Evolutionary conservation across 1,140 invertebrate species (phyloP).

Genomic region (Dendroctonus valens): DNA sequence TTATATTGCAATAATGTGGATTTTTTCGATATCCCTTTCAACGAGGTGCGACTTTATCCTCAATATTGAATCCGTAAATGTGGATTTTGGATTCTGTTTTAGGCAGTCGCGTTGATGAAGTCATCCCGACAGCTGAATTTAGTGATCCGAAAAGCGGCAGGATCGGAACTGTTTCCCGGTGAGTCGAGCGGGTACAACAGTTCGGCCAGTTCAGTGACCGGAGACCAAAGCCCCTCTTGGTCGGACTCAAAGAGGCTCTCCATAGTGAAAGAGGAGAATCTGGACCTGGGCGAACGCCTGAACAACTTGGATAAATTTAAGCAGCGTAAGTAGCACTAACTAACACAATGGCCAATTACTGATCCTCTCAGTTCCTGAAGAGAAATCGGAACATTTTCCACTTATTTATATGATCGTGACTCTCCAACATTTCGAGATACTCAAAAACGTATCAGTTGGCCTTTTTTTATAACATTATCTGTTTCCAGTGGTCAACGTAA

Average conservation of each 20-base stretch:
- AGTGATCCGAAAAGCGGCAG: constrained; percentile 69
- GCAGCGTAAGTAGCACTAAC: constrained; percentile 10
- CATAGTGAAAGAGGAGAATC: constrained; percentile 65
- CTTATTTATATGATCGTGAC: no score
- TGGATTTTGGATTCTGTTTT: constrained; percentile 3
- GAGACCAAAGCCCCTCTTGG: constrained; percentile 66
- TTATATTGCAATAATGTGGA: constrained; percentile 83
- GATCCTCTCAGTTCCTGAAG: background rate
- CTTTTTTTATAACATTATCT: background rate
- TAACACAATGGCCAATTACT: background rate
- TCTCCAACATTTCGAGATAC: background rate
- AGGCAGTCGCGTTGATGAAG: constrained; percentile 77
- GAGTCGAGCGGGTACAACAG: constrained; percentile 79
- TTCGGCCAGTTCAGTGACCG: constrained; percentile 73
- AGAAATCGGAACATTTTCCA: no score
- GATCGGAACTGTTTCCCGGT: constrained; percentile 72
- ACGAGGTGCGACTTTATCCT: constrained; percentile 58
- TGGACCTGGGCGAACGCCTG: constrained; percentile 53
- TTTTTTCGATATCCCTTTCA: constrained; percentile 74
- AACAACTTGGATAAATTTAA: constrained; percentile 39
- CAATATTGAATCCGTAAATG: constrained; percentile 11
- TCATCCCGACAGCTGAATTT: constrained; percentile 70
- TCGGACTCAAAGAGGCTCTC: constrained; percentile 63
- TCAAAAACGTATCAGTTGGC: background rate
- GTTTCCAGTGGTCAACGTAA: constrained; percentile 21